These are phyloP conservation scores for Thomomys bottae DNA, from an alignment of 2,113 vertebrate genomes.

Conservation along the genomic window DNA sequence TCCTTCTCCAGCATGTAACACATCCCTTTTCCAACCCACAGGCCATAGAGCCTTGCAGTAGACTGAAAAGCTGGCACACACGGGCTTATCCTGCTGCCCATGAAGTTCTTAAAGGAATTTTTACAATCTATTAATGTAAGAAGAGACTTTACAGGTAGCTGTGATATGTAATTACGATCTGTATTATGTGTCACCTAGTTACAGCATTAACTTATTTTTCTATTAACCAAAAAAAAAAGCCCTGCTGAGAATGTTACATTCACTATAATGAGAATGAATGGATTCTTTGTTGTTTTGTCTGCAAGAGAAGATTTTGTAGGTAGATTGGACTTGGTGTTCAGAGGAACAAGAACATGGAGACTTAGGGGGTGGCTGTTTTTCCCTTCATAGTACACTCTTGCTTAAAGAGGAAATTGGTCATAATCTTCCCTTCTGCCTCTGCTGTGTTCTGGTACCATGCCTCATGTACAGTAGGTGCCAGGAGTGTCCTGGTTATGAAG, in stretches of 20 bases:
- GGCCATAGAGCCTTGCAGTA: not conserved
- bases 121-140: slow-evolving; percentile 19
- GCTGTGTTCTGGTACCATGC: not conserved
- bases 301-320: not conserved
- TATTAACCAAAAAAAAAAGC: not conserved
- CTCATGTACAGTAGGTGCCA: fast-evolving
- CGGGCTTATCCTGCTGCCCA: not conserved
- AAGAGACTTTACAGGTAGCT: slow-evolving; percentile 48
- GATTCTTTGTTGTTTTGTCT: not conserved
- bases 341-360: not conserved
- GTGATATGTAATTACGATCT: slow-evolving; percentile 27
- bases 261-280: not conserved
- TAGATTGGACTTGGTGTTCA: not conserved
- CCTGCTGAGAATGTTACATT: not conserved
- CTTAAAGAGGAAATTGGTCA: fast-evolving
- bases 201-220: slow-evolving; percentile 16
- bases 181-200: not conserved
- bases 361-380: fast-evolving
- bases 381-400: too few relatives aligned
- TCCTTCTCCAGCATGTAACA: not conserved
- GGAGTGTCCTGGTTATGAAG: not conserved
- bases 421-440: not conserved
- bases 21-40: not conserved
- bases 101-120: not conserved
- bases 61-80: not conserved